These are phyloP conservation scores for Dendroctonus valens DNA, from an alignment of 1,140 invertebrate species.

Conservation along the genomic window DNA sequence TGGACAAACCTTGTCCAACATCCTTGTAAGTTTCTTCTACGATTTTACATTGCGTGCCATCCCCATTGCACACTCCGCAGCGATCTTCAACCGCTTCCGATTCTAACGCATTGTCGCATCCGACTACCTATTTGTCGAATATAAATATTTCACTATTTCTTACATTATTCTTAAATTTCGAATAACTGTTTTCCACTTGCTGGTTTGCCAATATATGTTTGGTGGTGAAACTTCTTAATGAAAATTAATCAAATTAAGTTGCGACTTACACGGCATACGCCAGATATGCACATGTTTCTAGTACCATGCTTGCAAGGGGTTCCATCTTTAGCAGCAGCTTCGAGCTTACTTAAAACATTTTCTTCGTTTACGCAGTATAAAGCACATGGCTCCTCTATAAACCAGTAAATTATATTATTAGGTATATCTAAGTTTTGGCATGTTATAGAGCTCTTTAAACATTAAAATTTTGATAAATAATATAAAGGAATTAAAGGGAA, in stretches of 20 bases:
- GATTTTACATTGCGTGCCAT: conserved; percentile 61
- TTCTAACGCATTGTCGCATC: conserved; percentile 67
- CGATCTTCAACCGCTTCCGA: conserved; percentile 65
- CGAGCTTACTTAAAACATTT: conserved; percentile 49
- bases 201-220: too few relatives aligned
- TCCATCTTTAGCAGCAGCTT: conserved; percentile 54
- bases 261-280: conserved; percentile 55
- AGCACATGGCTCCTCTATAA: conserved; percentile 53
- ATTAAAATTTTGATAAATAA: too few relatives aligned
- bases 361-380: conserved; percentile 59
- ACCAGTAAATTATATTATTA: too few relatives aligned
- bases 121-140: conserved; percentile 55
- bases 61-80: conserved; percentile 70
- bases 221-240: too few relatives aligned
- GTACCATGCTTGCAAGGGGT: conserved; percentile 61
- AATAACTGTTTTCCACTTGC: too few relatives aligned
- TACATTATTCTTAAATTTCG: too few relatives aligned
- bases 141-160: neutral
- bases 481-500: too few relatives aligned
- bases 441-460: too few relatives aligned
- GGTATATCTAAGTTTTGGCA: too few relatives aligned
- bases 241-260: neutral
- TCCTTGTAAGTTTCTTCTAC: conserved; percentile 49
- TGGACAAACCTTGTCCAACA: conserved; percentile 39
- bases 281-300: conserved; percentile 59